Evolutionary conservation across 92 coral and sea anemone genomes (phyloP).

Genomic region (Diadumene lineata): DNA sequence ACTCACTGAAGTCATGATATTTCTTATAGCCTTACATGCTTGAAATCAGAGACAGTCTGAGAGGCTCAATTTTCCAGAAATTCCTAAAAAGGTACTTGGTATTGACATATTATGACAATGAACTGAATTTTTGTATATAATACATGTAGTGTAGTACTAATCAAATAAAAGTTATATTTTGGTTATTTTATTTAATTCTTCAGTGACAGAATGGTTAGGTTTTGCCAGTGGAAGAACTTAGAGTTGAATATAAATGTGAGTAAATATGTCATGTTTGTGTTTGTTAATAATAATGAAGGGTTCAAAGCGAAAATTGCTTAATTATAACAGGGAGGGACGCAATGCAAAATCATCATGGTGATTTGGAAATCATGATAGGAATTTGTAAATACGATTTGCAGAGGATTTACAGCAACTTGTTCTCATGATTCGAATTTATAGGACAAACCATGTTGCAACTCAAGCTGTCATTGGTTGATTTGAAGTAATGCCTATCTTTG

Average conservation of each 20-base stretch:
- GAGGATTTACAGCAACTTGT: too few relatives aligned
- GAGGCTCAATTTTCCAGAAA: constrained; percentile 92
- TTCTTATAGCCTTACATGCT: constrained; percentile 85
- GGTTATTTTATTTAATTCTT: neutral
- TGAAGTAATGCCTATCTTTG: too few relatives aligned
- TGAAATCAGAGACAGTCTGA: constrained; percentile 92
- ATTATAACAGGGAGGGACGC: too few relatives aligned
- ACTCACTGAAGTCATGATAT: neutral
- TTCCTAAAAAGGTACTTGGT: constrained; percentile 85
- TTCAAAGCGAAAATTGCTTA: too few relatives aligned
- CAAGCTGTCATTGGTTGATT: too few relatives aligned
- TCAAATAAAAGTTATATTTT: neutral
- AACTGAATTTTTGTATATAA: neutral
- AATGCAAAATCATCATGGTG: too few relatives aligned
- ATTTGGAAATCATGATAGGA: too few relatives aligned
- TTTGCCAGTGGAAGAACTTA: constrained; percentile 99
- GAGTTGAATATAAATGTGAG: constrained; percentile 98
- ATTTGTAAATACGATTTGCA: too few relatives aligned
- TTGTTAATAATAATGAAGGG: too few relatives aligned
- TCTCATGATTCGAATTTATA: too few relatives aligned
- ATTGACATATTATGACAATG: neutral
- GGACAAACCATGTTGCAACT: too few relatives aligned
- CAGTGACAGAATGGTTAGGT: constrained; percentile 93
- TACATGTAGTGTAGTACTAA: neutral
- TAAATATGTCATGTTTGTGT: too few relatives aligned